Conservation (phyloP, 2,113 vertebrate genomes). For the Charadrius vociferus region DNA sequence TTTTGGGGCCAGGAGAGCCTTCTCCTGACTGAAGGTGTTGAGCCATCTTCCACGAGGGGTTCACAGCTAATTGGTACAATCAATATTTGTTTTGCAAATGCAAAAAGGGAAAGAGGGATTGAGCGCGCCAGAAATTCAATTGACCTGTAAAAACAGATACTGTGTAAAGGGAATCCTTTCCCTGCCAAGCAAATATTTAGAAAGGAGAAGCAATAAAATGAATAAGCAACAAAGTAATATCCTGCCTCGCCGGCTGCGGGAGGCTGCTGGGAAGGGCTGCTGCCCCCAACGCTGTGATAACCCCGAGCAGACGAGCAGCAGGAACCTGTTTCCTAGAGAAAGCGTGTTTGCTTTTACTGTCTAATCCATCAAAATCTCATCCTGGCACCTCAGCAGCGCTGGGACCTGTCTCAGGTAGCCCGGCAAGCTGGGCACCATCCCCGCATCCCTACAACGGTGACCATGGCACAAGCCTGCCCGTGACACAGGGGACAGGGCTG, state of each 20-base stretch:
- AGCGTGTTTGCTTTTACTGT: conserved; percentile 1
- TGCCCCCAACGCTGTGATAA: neutral
- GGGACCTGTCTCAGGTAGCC: neutral
- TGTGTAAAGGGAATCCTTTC: conserved; percentile 58
- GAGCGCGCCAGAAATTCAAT: conserved; percentile 63
- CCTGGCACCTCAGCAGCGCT: neutral
- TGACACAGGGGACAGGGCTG: neutral
- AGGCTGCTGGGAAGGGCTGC: conserved; percentile 43
- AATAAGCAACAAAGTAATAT: conserved; percentile 68
- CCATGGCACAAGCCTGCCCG: rapidly evolving
- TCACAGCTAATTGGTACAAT: conserved; percentile 58
- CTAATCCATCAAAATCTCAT: neutral
- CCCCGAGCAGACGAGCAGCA: neutral
- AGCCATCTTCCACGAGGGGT: neutral
- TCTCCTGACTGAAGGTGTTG: neutral
- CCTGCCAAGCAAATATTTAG: conserved; percentile 71
- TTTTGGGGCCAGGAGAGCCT: neutral
- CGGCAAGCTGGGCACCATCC: neutral
- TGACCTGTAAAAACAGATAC: conserved; percentile 63
- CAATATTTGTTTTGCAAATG: conserved; percentile 71
- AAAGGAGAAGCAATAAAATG: conserved; percentile 70
- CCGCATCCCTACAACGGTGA: neutral
- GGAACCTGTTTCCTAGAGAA: conserved; percentile 49
- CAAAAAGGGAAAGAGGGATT: conserved; percentile 41
- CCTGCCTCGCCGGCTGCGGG: neutral